phyloP scores from a whole-genome alignment of 1,140 invertebrate genomes.

The Anastrepha obliqua region DNA sequence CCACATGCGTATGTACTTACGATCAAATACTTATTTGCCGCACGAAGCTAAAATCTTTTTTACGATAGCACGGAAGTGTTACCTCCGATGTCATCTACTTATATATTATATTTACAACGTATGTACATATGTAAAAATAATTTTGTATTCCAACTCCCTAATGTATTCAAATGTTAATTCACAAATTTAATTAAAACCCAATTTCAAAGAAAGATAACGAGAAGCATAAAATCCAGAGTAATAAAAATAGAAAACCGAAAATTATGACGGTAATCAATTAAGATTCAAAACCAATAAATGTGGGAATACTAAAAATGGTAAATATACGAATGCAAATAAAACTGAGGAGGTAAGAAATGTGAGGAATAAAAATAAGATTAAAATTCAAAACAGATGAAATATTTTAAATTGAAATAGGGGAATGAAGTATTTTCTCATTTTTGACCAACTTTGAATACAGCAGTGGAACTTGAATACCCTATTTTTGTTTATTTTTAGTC shows the following conservation, averaged over 20 bases:
- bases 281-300: constrained; percentile 8
- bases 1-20: neutral
- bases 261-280: neutral
- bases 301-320: no score
- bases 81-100: neutral
- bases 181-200: constrained; percentile 23
- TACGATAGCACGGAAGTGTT: neutral
- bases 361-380: no score
- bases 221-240: neutral
- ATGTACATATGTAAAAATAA: neutral
- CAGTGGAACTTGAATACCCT: no score
- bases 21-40: neutral
- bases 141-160: neutral
- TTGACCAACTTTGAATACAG: no score
- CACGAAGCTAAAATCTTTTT: neutral
- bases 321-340: no score
- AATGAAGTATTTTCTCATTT: no score
- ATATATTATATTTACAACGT: neutral
- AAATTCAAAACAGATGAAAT: no score
- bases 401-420: no score
- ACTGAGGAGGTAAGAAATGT: no score
- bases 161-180: constrained; percentile 2
- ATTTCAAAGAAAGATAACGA: neutral
- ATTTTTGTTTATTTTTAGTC: no score
- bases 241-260: constrained; percentile 7